Base-by-base conservation (phyloP, 2,797 vertebrate genomes). In the Danio tinwini region DNA sequence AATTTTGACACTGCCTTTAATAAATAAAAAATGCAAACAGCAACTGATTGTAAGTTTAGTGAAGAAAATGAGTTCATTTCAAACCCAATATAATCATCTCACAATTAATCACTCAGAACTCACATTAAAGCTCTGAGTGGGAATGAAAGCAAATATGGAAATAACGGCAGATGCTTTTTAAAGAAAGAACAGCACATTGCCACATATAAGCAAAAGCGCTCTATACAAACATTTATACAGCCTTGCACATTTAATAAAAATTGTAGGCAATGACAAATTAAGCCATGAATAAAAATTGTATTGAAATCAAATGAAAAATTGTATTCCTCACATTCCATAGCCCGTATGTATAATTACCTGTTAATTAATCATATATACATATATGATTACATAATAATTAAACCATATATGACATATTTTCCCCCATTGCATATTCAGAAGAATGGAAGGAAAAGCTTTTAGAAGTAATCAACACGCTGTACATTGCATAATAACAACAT, bases 161-260 rank as follows among this genome's bases (percentile, higher is more conserved):
- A 17, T 39, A 74, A 74, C 14, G 13, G n/a, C 50, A 50, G 42
- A 73, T 17, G 53, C 11, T 70, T 53, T 53, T 74, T 49, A 42
- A 49, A 50, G 4, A 62, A 49, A 62, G 58, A 62, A 1, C 21
- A 39, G 71, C 29, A 50, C 72, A 37, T 61, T 16, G 3, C 17
- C 11, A 7, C 3, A 40, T 52, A 19, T 21, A 12, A 63, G 12
- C 45, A 52, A 29, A 8, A 45, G 50, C 39, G 7, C 44, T 44
- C 40, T 64, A 7, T 47, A 11, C 5, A 29, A 58, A 45, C 40
- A 47, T 59, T n/a, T 37, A 59, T 59, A 9, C 17, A 37, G 17
- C 8, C 37, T n/a, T 21, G 29, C 49, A 64, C 17, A 53, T 64
- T 76, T n/a, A 21, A 44, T 53, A 55, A 76, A 29, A 19, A 53